Evolutionary conservation across 2,797 vertebrate genomes (phyloP), one percentile per base, ranked within the genome.

Genomic region (Paedocypris micromegethes): DNA sequence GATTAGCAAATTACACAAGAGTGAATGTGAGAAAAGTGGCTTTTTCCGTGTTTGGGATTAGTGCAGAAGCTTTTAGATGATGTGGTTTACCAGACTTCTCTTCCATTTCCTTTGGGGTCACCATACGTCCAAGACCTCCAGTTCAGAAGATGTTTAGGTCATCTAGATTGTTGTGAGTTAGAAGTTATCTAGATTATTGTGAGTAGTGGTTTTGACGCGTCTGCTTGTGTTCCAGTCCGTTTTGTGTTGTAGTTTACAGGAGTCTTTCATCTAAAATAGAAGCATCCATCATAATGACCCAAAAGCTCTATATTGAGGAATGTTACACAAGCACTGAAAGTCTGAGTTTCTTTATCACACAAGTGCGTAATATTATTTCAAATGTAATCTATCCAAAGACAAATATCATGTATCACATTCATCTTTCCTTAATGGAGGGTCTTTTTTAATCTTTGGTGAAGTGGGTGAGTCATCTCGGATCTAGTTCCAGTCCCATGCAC

Each of bases 401-500:
- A 73, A 48, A 8, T 56, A 49, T 46, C 43, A 58, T 9, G 37
- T 68, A 46, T 61, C 64, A 74, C 63, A 57, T 76, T 62, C 64
- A 54, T 38, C 65, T n/a, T 1, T 5, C 66, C 0, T 60, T 75
- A 55, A 69, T 58, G 58, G 23, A 58, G 40, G 47, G 61, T 76
- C 52, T 54, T 66, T 64, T 68, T 74, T 50, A 23, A 6, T 41
- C 58, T 53, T 40, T 65, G 54, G 65, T 75, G 5, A 68, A 56
- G 62, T 40, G 7, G 50, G 53, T 68, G 77, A 79, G 64, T 78
- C 62, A 81, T 62, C 53, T 64, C 67, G 47, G 51, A 79, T 72
- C 60, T 62, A 55, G 54, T 66, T 69, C 47, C 9, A 9, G 65
- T 73, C 57, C 42, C 66, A 48, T 6, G 5, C 63, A 67, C 75